A percentile compares a stretch with the other conserved stretches of the same genome.
Evolutionary conservation across 1,140 invertebrate species (phyloP).

Genomic region (Nixonia krombeini): DNA sequence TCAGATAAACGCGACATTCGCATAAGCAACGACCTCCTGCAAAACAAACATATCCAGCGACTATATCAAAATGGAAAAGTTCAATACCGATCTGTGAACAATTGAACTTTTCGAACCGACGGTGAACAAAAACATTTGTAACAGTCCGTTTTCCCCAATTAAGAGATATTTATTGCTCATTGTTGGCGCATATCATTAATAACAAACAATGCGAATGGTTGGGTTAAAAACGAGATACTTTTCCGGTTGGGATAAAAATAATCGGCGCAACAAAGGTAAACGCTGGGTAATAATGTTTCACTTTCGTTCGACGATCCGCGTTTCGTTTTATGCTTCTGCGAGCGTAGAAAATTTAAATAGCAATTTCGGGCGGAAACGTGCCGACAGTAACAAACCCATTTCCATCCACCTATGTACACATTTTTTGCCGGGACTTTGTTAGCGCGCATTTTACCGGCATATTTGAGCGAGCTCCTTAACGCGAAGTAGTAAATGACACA

Average conservation of each 20-base stretch:
- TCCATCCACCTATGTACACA: background rate
- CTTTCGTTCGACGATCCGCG: too few species aligned
- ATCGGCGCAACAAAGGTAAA: too few species aligned
- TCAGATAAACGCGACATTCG: conserved; percentile 22
- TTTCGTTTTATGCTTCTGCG: too few species aligned
- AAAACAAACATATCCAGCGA: too few species aligned
- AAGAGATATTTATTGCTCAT: too few species aligned
- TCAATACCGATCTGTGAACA: background rate
- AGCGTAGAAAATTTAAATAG: background rate
- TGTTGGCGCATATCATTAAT: too few species aligned
- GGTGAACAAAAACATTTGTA: background rate
- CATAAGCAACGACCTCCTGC: conserved; percentile 23
- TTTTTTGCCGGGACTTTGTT: conserved; percentile 4
- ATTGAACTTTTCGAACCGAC: background rate
- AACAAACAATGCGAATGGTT: too few species aligned
- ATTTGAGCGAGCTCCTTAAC: conserved; percentile 3
- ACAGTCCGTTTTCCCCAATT: too few species aligned
- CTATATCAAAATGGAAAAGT: conserved; percentile 12
- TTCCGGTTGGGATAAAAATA: too few species aligned
- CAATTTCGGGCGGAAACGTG: background rate
- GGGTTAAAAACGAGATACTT: too few species aligned
- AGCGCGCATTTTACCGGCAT: conserved; percentile 11
- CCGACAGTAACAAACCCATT: background rate
- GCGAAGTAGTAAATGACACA: conserved; percentile 24
- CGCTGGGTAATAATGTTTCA: too few species aligned